Conservation (phyloP, 1,140 invertebrate species). For the Glossosoma conforme region DNA sequence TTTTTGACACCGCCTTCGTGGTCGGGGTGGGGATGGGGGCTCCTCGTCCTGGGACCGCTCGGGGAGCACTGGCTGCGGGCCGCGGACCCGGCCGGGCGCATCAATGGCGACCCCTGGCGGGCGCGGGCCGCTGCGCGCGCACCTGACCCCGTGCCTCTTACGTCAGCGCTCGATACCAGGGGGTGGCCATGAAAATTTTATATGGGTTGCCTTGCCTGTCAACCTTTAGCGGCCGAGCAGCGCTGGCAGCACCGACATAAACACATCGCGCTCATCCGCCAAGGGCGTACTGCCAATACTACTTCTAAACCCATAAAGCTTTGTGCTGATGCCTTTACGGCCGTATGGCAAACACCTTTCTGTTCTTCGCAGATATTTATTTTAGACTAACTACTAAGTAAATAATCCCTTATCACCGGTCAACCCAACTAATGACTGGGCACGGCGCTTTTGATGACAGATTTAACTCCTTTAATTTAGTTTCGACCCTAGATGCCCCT, state of each 20-base stretch:
- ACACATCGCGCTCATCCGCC: too few species aligned
- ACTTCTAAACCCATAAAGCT: too few species aligned
- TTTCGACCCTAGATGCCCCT: too few species aligned
- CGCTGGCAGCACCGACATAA: conserved; percentile 2
- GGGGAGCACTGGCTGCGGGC: conserved; percentile 5
- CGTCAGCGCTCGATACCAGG: conserved; percentile 30
- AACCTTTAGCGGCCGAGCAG: conserved; percentile 14
- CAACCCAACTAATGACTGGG: too few species aligned
- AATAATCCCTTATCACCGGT: too few species aligned
- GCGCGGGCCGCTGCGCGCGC: conserved; percentile 22
- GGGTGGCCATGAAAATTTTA: conserved; percentile 31
- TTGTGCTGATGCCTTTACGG: too few species aligned
- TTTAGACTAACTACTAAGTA: too few species aligned
- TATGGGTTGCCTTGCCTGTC: conserved; percentile 21
- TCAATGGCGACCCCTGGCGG: conserved; percentile 20
- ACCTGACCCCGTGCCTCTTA: conserved; percentile 27
- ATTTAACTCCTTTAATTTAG: too few species aligned
- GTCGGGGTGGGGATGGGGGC: neutral
- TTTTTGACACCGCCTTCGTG: conserved; percentile 12
- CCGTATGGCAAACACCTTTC: too few species aligned
- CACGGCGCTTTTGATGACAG: too few species aligned
- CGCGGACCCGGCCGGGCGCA: neutral
- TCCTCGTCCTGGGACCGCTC: neutral
- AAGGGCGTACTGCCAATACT: too few species aligned
- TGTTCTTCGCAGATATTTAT: too few species aligned